Evolutionary conservation across 2,797 vertebrate genomes (phyloP).

Genomic region (Poeciliopsis paucimaculata): DNA sequence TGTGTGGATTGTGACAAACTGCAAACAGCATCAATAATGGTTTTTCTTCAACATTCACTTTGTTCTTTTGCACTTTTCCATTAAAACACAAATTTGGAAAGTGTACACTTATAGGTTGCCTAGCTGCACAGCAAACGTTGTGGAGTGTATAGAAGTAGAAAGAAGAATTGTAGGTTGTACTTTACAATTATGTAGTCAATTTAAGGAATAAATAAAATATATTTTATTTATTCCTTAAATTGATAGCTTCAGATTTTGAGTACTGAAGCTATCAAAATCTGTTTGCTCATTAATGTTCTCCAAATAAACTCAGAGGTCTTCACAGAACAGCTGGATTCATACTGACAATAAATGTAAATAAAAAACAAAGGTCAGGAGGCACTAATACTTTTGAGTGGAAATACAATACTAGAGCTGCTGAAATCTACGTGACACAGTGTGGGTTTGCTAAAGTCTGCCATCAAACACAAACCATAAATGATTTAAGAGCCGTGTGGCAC

Average conservation of each 20-base stretch:
- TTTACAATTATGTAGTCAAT: not conserved
- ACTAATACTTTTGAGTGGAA: not conserved
- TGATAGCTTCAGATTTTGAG: too few species aligned
- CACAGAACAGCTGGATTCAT: not conserved
- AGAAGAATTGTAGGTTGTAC: not conserved
- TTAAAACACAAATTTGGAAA: not conserved
- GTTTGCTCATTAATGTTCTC: not conserved
- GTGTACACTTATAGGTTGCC: not conserved
- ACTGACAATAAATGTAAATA: not conserved
- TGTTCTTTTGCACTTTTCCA: not conserved
- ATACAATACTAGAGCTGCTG: conserved; percentile 1
- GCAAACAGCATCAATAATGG: not conserved
- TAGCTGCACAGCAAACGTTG: not conserved
- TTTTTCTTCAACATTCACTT: not conserved
- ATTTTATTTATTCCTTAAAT: too few species aligned
- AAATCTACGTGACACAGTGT: conserved; percentile 34
- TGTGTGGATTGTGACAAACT: not conserved
- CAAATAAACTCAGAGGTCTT: not conserved
- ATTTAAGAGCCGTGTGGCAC: conserved; percentile 35
- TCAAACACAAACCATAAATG: conserved; percentile 48
- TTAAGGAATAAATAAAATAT: not conserved
- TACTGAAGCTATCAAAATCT: not conserved
- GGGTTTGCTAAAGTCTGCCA: conserved; percentile 30
- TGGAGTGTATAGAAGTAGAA: not conserved
- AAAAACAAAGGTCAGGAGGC: too few species aligned